Conservation (phyloP, 1,140 invertebrate genomes). For the Triops longicaudatus region DNA sequence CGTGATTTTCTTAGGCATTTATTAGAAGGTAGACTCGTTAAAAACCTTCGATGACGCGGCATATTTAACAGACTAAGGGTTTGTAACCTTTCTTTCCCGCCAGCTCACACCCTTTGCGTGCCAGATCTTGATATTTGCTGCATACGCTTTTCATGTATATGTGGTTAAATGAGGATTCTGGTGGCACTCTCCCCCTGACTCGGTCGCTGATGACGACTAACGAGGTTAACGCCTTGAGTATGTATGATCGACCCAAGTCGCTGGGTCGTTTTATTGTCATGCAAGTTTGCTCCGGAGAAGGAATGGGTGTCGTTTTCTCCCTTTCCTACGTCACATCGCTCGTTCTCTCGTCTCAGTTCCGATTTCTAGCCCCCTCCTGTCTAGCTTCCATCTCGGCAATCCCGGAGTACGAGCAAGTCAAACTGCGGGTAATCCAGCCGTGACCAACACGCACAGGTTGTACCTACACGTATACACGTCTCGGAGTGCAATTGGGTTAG, state of each 20-base stretch:
- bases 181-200: not conserved
- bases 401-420: not conserved
- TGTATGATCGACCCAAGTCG: conserved; percentile 14
- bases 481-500: not conserved
- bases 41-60: not conserved
- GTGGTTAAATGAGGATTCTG: not conserved
- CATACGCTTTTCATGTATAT: not conserved
- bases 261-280: conserved; percentile 6
- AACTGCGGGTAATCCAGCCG: not conserved
- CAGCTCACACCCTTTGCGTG: no score
- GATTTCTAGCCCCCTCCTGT: not conserved
- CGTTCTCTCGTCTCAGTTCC: no score
- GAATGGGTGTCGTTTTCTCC: not conserved
- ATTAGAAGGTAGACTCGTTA: not conserved
- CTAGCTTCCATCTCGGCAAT: not conserved
- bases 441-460: not conserved
- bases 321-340: not conserved
- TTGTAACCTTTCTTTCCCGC: no score
- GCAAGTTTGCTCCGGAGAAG: not conserved
- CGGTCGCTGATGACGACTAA: conserved; percentile 11
- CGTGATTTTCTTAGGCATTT: not conserved
- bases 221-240: conserved; percentile 9
- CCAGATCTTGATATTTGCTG: no score
- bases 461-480: not conserved
- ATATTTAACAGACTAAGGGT: not conserved